A percentile compares a stretch with the other conserved stretches of the same genome.
phyloP scores from a whole-genome alignment of 2,797 vertebrate species.

The Falco columbarius region DNA sequence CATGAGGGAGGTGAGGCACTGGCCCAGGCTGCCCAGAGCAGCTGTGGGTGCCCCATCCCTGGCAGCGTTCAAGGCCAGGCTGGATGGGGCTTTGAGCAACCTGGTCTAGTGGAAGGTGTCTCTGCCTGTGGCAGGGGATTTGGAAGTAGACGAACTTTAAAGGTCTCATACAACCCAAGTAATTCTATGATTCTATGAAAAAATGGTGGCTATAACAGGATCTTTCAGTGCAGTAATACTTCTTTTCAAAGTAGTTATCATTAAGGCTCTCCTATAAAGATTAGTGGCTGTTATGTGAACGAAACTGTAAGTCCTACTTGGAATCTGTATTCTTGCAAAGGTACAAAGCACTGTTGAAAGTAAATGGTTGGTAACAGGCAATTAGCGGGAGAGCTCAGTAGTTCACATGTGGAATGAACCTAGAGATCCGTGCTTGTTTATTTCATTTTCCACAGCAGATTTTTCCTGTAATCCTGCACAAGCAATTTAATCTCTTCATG shows the following conservation, averaged over 20 bases:
- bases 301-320: not conserved
- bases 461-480: not conserved
- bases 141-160: not conserved
- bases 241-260: not conserved
- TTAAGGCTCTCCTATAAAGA: not conserved
- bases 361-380: not conserved
- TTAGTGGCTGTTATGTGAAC: not conserved
- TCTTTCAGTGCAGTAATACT: not conserved
- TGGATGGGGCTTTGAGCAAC: not conserved
- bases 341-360: not conserved
- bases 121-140: not conserved
- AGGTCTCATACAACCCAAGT: not conserved
- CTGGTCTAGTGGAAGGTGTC: not conserved
- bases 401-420: not conserved
- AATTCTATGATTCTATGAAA: not conserved
- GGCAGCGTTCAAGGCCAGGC: not conserved
- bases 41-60: not conserved
- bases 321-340: not conserved
- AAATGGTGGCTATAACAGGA: not conserved
- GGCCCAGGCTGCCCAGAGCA: not conserved
- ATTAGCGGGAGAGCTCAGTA: not conserved
- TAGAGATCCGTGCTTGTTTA: not conserved
- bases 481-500: not conserved
- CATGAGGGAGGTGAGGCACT: rapidly evolving
- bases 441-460: not conserved